Percentiles rank a stretch among this genome's conserved stretches.
phyloP scores from a whole-genome alignment of 1,140 invertebrate genomes.

The Elymnias hypermnestra region DNA sequence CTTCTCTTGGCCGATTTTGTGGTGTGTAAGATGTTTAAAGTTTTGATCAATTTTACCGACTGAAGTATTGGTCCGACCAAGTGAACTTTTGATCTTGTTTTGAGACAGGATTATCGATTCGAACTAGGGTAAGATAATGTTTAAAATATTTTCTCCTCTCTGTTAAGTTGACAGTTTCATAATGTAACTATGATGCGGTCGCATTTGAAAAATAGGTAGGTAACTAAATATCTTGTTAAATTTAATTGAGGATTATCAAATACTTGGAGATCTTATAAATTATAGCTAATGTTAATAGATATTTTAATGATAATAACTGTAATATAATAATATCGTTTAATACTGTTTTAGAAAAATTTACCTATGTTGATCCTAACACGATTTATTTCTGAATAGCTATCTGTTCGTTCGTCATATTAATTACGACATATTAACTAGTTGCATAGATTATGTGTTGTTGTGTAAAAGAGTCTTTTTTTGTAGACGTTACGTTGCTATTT shows the following conservation, averaged over 20 bases:
- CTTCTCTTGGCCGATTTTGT: conserved; percentile 8
- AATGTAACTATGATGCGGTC: conserved; percentile 36
- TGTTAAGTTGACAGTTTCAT: conserved; percentile 52
- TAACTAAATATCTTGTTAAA: conserved; percentile 71
- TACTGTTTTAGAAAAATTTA: conserved; percentile 74
- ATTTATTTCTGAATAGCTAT: conserved; percentile 52
- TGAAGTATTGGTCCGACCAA: conserved; percentile 75
- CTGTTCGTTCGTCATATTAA: conserved; percentile 46
- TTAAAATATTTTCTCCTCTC: conserved; percentile 54
- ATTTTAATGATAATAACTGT: conserved; percentile 65
- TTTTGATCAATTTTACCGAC: conserved; percentile 71
- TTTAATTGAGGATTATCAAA: conserved; percentile 66
- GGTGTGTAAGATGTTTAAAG: conserved; percentile 38
- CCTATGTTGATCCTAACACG: conserved; percentile 65
- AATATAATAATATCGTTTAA: conserved; percentile 64
- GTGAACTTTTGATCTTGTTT: conserved; percentile 72
- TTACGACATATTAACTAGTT: conserved; percentile 58
- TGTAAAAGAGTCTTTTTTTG: conserved; percentile 60
- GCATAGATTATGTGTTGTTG: conserved; percentile 44
- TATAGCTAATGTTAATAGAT: conserved; percentile 74
- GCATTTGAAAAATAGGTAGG: conserved; percentile 63
- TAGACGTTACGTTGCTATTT: conserved; percentile 58
- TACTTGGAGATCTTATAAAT: conserved; percentile 67
- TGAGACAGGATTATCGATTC: conserved; percentile 64
- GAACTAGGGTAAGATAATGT: conserved; percentile 57